Percentiles rank a stretch among this genome's conserved stretches.
Conservation (phyloP, 2,113 vertebrate species). For the Ceyx margarethae region DNA sequence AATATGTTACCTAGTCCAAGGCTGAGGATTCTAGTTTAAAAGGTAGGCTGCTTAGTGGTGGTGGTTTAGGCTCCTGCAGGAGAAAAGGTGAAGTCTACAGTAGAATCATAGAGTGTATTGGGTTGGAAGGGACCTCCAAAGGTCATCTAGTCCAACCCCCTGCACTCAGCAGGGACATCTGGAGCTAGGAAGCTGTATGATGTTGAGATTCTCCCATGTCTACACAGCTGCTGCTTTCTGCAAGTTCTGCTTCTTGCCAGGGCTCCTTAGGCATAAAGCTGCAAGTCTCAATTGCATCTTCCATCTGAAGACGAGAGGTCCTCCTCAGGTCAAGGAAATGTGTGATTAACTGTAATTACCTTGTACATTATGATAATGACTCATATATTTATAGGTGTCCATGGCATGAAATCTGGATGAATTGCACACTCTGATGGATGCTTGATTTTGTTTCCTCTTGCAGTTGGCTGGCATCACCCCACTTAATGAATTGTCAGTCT, state of each 20-base stretch:
- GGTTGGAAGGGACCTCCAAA: no score
- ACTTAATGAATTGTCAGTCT: constrained; percentile 46
- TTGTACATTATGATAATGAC: constrained; percentile 59
- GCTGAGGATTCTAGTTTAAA: background rate
- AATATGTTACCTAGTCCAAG: background rate
- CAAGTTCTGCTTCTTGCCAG: background rate
- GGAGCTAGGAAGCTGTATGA: background rate
- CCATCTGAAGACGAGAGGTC: constrained; percentile 27
- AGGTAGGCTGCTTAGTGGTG: background rate
- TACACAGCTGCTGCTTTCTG: background rate
- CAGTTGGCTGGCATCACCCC: constrained; percentile 22
- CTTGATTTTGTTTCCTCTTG: constrained; percentile 60
- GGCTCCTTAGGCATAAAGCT: constrained; percentile 19
- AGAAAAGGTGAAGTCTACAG: background rate
- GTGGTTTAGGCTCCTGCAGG: background rate
- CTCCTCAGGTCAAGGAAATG: constrained; percentile 48
- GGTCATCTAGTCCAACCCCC: no score
- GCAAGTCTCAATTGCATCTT: constrained; percentile 39
- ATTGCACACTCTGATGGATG: constrained; percentile 39
- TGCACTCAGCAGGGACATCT: no score
- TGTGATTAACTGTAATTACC: constrained; percentile 57
- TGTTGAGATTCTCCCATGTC: background rate
- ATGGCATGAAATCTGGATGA: constrained; percentile 51
- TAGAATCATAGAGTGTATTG: background rate
- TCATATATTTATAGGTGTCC: constrained; percentile 54